Conservation (phyloP, 2,797 vertebrate species). For the Nyctibius grandis region DNA sequence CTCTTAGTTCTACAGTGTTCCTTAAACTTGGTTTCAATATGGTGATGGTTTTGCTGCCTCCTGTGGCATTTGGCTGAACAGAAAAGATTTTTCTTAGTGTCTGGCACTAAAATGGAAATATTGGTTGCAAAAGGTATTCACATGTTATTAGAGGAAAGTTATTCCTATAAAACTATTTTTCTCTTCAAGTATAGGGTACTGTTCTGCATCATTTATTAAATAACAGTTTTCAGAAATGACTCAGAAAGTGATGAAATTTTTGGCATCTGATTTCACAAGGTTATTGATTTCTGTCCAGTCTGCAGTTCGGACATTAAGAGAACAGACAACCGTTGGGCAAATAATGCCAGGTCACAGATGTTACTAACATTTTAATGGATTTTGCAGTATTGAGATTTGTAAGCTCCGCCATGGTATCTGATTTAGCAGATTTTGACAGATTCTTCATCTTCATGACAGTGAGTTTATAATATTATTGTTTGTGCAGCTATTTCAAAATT, state of each 20-base stretch:
- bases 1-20: not conserved
- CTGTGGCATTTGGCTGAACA: not conserved
- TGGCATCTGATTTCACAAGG: not conserved
- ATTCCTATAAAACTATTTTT: not conserved
- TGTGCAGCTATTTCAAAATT: not conserved
- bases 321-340: constrained; percentile 2
- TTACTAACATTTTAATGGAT: not conserved
- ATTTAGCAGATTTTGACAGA: not conserved
- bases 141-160: not conserved
- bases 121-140: not conserved
- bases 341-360: not conserved
- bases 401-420: not conserved
- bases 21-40: not conserved
- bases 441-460: not conserved
- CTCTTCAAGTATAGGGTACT: not conserved
- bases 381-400: not conserved
- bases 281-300: not conserved
- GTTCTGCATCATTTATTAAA: not conserved
- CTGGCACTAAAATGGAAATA: not conserved
- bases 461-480: not conserved
- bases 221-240: not conserved
- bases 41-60: not conserved
- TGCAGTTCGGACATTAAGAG: not conserved
- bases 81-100: not conserved
- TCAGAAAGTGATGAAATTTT: not conserved